Evolutionary conservation across 2,888 invertebrate genomes (phyloP).

Genomic region (Ichneumon xanthorius): DNA sequence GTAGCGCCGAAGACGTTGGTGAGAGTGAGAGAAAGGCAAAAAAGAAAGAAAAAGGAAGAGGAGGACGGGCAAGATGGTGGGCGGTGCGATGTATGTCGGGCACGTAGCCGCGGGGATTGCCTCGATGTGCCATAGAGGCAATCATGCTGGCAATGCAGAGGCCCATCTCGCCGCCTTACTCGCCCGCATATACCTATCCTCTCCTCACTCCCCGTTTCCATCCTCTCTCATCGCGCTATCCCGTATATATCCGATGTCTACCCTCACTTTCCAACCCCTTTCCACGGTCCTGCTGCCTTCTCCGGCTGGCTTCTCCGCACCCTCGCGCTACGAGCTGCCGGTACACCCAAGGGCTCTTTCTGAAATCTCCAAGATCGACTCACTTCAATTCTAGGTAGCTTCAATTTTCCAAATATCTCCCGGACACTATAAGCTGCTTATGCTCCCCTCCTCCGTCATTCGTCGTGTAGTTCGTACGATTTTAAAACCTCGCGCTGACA

Average conservation of each 20-base stretch:
- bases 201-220: constrained; percentile 66
- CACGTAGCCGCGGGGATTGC: constrained; percentile 85
- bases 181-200: constrained; percentile 76
- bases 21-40: constrained; percentile 51
- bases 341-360: constrained; percentile 57
- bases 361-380: constrained; percentile 67
- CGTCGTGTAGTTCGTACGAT: background rate
- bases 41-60: constrained; percentile 70
- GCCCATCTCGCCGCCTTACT: constrained; percentile 83
- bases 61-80: constrained; percentile 77
- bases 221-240: constrained; percentile 64
- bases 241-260: constrained; percentile 66
- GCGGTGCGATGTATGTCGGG: constrained; percentile 83
- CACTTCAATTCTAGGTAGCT: constrained; percentile 63
- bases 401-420: constrained; percentile 56
- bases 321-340: constrained; percentile 61
- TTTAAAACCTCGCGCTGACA: background rate
- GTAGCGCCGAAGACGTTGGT: constrained; percentile 50
- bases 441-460: constrained; percentile 5
- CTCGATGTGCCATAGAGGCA: constrained; percentile 85
- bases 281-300: constrained; percentile 31
- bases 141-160: constrained; percentile 83
- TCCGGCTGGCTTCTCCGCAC: constrained; percentile 44
- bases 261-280: constrained; percentile 62
- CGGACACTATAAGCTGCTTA: constrained; percentile 7